Evolutionary conservation across 1,140 invertebrate species (phyloP).

Genomic region (Rhagoletis pomonella): DNA sequence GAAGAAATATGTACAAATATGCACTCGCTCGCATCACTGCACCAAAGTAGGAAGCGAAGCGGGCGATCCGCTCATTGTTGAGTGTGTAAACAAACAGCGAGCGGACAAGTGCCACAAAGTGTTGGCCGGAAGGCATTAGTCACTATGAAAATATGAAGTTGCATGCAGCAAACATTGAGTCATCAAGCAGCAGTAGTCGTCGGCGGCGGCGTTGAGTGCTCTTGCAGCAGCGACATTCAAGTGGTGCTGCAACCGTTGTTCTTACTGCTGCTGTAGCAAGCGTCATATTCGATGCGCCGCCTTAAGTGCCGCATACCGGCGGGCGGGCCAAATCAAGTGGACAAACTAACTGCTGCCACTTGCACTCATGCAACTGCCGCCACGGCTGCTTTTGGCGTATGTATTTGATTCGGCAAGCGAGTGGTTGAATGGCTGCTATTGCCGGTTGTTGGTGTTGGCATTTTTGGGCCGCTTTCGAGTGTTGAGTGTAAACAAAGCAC

Average conservation of each 20-base stretch:
- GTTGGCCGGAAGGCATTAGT: conserved; percentile 2
- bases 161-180: conserved; percentile 50
- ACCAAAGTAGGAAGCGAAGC: background rate
- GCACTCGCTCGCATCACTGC: too few species aligned
- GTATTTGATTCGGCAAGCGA: background rate
- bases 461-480: conserved; percentile 16
- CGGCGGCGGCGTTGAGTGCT: background rate
- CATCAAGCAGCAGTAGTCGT: conserved; percentile 52
- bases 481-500: conserved; percentile 12
- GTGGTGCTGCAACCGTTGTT: conserved; percentile 25
- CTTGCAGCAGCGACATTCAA: conserved; percentile 2
- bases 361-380: conserved; percentile 1
- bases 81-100: conserved; percentile 18
- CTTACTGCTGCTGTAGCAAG: background rate
- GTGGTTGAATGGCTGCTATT: background rate
- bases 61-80: background rate
- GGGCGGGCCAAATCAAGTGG: conserved; percentile 47
- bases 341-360: background rate
- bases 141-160: conserved; percentile 40
- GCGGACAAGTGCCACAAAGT: background rate
- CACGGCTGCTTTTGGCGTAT: background rate
- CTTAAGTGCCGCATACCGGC: conserved; percentile 25
- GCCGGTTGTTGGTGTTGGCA: conserved; percentile 20
- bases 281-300: background rate
- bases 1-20: background rate